A percentile compares a stretch with the other conserved stretches of the same genome.
These are phyloP conservation scores for Aurelia coerulea DNA, from an alignment of 30 jellyfish, hydroid and myxozoan genomes.

Conservation along the genomic window DNA sequence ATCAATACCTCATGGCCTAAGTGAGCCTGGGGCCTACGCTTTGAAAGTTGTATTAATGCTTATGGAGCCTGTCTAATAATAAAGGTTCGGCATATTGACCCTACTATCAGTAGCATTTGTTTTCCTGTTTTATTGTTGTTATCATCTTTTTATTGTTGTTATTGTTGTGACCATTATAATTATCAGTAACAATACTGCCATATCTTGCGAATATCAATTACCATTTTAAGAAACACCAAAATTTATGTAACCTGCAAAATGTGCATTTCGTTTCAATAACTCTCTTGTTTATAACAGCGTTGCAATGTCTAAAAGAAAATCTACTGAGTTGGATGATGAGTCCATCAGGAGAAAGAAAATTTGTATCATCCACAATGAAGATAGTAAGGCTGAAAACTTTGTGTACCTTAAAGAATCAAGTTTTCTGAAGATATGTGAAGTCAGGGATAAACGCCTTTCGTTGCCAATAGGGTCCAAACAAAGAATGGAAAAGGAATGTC, in stretches of 20 bases:
- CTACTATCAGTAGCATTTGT: too few species aligned
- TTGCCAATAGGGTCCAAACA: conserved; percentile 28
- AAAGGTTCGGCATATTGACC: too few species aligned
- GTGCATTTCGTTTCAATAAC: neutral
- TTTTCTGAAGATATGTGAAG: conserved; percentile 48
- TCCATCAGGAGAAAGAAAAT: conserved; percentile 16
- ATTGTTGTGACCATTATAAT: too few species aligned
- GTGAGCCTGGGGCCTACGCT: too few species aligned
- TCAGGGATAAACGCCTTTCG: conserved; percentile 35
- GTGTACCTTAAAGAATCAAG: conserved; percentile 37
- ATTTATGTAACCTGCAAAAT: neutral
- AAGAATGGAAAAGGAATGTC: conserved; percentile 52
- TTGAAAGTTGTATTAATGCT: too few species aligned
- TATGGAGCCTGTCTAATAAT: too few species aligned
- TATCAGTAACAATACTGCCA: too few species aligned
- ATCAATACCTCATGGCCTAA: too few species aligned
- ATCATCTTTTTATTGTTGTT: too few species aligned
- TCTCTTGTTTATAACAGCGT: conserved; percentile 17
- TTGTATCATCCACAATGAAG: neutral
- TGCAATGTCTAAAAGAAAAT: conserved; percentile 26
- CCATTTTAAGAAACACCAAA: too few species aligned
- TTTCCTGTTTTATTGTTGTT: too few species aligned
- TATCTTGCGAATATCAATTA: too few species aligned
- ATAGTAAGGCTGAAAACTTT: conserved; percentile 40
- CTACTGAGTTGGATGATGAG: conserved; percentile 33